Conservation (phyloP, 2,113 vertebrate genomes). For the Aleadryas rufinucha region DNA sequence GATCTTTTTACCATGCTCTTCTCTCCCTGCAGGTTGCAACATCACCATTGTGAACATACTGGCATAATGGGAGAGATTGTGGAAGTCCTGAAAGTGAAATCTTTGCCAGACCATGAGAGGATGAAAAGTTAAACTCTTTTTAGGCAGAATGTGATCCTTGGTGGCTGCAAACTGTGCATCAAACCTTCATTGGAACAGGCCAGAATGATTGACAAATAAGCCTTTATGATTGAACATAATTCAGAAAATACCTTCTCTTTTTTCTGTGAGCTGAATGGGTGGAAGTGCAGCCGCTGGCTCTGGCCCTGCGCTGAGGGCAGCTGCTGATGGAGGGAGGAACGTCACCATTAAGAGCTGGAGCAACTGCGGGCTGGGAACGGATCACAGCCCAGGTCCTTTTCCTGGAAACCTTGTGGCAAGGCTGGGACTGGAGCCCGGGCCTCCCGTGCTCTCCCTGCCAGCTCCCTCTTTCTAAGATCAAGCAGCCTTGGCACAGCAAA, state of each 20-base stretch:
- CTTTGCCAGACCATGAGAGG: not conserved
- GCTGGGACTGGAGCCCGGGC: not conserved
- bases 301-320: not conserved
- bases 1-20: not conserved
- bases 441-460: not conserved
- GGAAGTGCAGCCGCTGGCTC: not conserved
- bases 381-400: not conserved
- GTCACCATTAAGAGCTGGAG: fast-evolving
- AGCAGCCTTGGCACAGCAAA: not conserved
- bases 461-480: not conserved
- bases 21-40: constrained; percentile 55
- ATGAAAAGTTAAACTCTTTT: not conserved
- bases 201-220: not conserved
- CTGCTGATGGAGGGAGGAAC: not conserved
- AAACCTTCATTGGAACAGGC: not conserved
- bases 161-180: not conserved
- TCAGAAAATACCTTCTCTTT: not conserved
- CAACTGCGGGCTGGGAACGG: not conserved
- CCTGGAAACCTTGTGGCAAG: constrained; percentile 27
- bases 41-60: not conserved
- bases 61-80: not conserved
- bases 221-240: not conserved
- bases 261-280: not conserved
- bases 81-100: not conserved
- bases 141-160: fast-evolving